Conservation (phyloP, 2,888 invertebrate genomes). For the Drosophila atroscutellata region DNA sequence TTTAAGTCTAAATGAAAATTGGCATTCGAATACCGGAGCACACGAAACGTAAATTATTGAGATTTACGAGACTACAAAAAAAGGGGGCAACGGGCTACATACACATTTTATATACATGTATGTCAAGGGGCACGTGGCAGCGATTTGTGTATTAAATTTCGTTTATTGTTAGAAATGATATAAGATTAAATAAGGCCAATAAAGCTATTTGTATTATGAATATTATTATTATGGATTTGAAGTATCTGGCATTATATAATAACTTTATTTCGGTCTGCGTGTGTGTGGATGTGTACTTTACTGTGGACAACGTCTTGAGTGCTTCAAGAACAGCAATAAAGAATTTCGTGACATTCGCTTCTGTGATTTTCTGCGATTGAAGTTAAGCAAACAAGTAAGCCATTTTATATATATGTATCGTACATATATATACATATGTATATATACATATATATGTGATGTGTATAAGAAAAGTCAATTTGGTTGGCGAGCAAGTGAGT, state of each 20-base stretch:
- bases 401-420: background rate
- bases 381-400: conserved; percentile 13
- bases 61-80: conserved; percentile 35
- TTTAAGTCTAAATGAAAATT: conserved; percentile 46
- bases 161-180: conserved; percentile 55
- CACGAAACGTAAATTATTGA: conserved; percentile 61
- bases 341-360: conserved; percentile 43
- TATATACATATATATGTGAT: background rate
- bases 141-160: conserved; percentile 68
- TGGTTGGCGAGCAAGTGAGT: conserved; percentile 10
- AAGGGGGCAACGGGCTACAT: background rate
- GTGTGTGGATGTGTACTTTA: background rate
- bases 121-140: conserved; percentile 28
- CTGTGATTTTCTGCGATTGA: conserved; percentile 29
- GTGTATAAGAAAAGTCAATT: conserved; percentile 13
- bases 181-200: conserved; percentile 58
- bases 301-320: background rate
- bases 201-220: conserved; percentile 73
- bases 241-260: conserved; percentile 10
- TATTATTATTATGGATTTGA: conserved; percentile 19
- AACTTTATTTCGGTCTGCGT: background rate
- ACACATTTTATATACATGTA: conserved; percentile 9
- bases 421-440: background rate
- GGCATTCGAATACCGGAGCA: conserved; percentile 11
- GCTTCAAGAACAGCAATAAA: conserved; percentile 38